Evolutionary conservation across 2,797 vertebrate species (phyloP), one percentile per base, ranked within the genome.

Genomic region (Hoplostethus mediterraneus): DNA sequence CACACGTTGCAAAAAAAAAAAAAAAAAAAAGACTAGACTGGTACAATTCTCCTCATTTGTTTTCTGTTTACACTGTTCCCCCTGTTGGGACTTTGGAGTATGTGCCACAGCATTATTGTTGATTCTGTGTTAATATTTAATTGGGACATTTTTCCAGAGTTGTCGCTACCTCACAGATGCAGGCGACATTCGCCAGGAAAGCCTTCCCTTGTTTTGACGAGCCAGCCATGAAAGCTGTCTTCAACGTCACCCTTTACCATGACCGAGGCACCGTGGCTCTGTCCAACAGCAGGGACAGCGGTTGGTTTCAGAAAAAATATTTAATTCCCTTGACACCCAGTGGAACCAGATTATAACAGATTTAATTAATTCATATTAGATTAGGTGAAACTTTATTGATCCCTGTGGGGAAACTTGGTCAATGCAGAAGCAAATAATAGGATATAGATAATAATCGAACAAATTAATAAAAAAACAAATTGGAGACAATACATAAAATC

Each of bases 131-230:
- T 64, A 14, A 75, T 63, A 33, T 53, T 79, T 48, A 66, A 59
- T 63, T 67, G 36, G 7, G 36, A 60, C 7, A 13, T 86, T 79
- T 28, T 88, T 83, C 5, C 92, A 99, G 98, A 82, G 90, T 99
- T 75, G 77, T 98, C 36, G 98, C 98, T 75, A 97, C 97, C 0
- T 97, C 97, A 0, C 98, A 99, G 87, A 99, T 99, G 98, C 95
- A 99, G 84, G 92, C 97, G 0, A 81, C 97, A 0, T 94, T 95
- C 0, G 97, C 98, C 21, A 94, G 98, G 84, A 97, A 99, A 82
- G 88, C 96, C 6, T 99, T 99, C 82, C 98, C 98, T 0, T 99
- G 98, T 91, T 99, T 99, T 0, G 98, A 99, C 0, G 98, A 99
- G 82, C 98, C 98, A 0, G 96, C 95, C 67, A 96, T 99, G 97